Evolutionary conservation across 2,888 invertebrate species (phyloP), one percentile per base, ranked within the genome.

Genomic region (Alloscopus bannaensis): DNA sequence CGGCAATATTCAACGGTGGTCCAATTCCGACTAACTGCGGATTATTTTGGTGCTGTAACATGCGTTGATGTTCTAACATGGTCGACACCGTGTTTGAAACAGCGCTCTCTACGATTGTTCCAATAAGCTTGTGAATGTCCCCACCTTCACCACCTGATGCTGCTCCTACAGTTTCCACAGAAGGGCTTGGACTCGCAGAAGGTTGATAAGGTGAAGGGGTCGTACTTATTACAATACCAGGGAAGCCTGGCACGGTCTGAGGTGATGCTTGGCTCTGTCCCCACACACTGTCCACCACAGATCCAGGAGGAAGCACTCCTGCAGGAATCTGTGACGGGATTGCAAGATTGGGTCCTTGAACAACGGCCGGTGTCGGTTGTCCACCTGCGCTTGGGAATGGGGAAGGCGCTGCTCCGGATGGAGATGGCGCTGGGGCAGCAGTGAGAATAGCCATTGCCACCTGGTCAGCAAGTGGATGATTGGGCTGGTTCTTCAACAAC

Each of bases 91-190:
- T 69, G 64, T 73, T 73, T 0, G 52, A 60, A 13, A 76, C 72
- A 11, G 72, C 71, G 40, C 73, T 68, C 11, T 75, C 79, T 4
- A 84, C 84, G 60, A 84, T 84, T n/a, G 82, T 79, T n/a, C 84
- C 83, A 62, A 84, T 84, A 6, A 84, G 60, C 50, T 79, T 83
- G 52, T 83, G 80, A 59, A 84, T 70, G 31, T 84, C 84, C 31
- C 26, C n/a, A 59, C 70, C 20, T 24, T 42, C 28, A 24, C 71
- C 59, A 73, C 40, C 20, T 1, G 52, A n/a, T 40, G 13, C 26
- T 18, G 18, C 6, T 26, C 28, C 8, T n/a, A 24, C 59, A 18
- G 66, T 31, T 26, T 16, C 29, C n/a, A 20, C 59, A 29, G 40
- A 26, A 13, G 59, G 66, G 59, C 31, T 75, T n/a, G 81, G 70